phyloP scores from a whole-genome alignment of 2,113 vertebrate species.

The Dipodomys ordii region DNA sequence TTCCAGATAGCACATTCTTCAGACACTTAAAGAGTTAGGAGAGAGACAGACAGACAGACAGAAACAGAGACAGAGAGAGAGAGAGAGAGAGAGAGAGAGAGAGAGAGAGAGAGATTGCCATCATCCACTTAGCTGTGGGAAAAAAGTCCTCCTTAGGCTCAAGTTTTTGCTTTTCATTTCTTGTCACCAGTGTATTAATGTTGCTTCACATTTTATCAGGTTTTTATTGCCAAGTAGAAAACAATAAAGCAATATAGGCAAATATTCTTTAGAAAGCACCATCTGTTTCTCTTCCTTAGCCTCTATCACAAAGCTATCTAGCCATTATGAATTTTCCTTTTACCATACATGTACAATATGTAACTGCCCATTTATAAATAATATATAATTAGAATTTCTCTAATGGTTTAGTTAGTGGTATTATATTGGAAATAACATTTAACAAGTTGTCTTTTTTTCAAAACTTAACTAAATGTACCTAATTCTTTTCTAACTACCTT shows the following conservation, averaged over 20 bases:
- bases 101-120: no score
- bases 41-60: no score
- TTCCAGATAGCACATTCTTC: not conserved
- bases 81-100: no score
- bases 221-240: not conserved
- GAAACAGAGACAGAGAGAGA: no score
- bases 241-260: not conserved
- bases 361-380: not conserved
- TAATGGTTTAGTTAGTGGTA: not conserved
- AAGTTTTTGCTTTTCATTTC: not conserved
- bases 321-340: not conserved
- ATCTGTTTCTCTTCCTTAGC: not conserved
- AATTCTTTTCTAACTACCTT: not conserved
- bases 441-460: not conserved
- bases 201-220: fast-evolving
- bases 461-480: not conserved
- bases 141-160: not conserved
- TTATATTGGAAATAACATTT: not conserved
- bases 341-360: not conserved
- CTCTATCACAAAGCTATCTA: not conserved
- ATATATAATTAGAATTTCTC: not conserved
- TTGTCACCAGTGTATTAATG: not conserved
- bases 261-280: not conserved
- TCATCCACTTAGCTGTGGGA: no score
- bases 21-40: not conserved